phyloP scores from a whole-genome alignment of 2,113 vertebrate genomes.

The Siniperca chuatsi region DNA sequence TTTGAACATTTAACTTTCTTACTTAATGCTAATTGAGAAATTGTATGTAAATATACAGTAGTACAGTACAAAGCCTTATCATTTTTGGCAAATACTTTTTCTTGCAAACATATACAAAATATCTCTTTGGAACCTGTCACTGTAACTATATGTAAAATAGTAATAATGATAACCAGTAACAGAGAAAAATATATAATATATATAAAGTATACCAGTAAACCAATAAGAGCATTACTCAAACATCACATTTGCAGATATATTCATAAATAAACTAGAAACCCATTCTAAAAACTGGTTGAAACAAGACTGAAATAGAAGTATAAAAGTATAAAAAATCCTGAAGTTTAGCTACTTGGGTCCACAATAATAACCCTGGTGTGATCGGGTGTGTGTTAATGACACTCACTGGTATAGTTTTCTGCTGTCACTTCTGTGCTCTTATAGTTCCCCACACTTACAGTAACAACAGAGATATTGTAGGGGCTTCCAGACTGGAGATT shows the following conservation, averaged over 20 bases:
- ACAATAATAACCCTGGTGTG: background rate
- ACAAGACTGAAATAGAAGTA: background rate
- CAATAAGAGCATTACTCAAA: background rate
- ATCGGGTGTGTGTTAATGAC: background rate
- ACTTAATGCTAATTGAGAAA: background rate
- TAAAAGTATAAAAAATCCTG: background rate
- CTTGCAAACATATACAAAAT: background rate
- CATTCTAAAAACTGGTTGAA: background rate
- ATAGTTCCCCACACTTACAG: constrained; percentile 53
- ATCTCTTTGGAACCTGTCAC: background rate
- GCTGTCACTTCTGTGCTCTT: constrained; percentile 48
- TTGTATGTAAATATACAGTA: background rate
- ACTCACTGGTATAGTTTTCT: constrained; percentile 74
- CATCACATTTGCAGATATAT: background rate
- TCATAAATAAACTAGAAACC: background rate
- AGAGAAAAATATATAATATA: background rate
- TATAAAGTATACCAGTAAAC: background rate
- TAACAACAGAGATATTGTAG: constrained; percentile 67
- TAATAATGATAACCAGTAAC: background rate
- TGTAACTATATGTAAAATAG: background rate
- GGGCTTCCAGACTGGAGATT: constrained; percentile 60
- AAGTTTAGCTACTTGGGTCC: background rate
- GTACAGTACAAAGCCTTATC: background rate
- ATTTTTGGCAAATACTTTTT: background rate
- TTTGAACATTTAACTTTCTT: background rate